phyloP scores from a whole-genome alignment of 2,888 invertebrate genomes.

The Archips xylosteana region DNA sequence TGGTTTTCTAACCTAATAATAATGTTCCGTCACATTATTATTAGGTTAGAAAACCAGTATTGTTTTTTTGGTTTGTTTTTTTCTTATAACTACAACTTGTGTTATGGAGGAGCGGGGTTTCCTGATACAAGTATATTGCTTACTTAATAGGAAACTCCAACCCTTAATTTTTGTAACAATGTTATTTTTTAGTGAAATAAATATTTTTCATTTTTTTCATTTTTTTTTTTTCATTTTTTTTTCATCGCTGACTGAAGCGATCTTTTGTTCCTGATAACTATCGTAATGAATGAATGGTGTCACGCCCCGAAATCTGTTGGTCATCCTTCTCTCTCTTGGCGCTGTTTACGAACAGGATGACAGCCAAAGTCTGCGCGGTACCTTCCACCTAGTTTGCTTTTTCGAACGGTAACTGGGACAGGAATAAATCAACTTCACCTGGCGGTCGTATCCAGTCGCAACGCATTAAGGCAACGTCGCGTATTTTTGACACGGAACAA shows the following conservation, averaged over 20 bases:
- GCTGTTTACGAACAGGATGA: slow-evolving; percentile 32
- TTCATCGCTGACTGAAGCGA: slow-evolving; percentile 19
- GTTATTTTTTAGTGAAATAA: no score
- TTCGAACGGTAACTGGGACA: slow-evolving; percentile 55
- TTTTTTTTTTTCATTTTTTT: no score
- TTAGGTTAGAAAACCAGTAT: no score
- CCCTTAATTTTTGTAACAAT: no score
- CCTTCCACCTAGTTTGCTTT: slow-evolving; percentile 31
- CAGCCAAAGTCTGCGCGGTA: slow-evolving; percentile 28
- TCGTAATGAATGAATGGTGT: slow-evolving; percentile 22
- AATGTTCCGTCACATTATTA: slow-evolving; percentile 5
- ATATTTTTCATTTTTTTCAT: no score
- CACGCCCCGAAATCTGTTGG: slow-evolving; percentile 29
- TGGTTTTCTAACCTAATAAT: neutral
- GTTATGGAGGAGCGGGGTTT: no score
- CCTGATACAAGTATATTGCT: no score
- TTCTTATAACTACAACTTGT: no score
- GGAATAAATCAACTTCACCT: slow-evolving; percentile 55
- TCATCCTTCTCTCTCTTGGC: slow-evolving; percentile 28
- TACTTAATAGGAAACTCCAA: no score
- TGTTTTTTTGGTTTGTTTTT: no score
- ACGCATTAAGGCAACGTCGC: slow-evolving; percentile 36
- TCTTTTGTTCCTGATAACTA: slow-evolving; percentile 27
- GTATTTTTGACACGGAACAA: slow-evolving; percentile 40
- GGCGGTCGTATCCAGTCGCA: slow-evolving; percentile 29